Evolutionary conservation across 23 tunicate species (phyloP).

Genomic region (Clavelina lepadiformis): DNA sequence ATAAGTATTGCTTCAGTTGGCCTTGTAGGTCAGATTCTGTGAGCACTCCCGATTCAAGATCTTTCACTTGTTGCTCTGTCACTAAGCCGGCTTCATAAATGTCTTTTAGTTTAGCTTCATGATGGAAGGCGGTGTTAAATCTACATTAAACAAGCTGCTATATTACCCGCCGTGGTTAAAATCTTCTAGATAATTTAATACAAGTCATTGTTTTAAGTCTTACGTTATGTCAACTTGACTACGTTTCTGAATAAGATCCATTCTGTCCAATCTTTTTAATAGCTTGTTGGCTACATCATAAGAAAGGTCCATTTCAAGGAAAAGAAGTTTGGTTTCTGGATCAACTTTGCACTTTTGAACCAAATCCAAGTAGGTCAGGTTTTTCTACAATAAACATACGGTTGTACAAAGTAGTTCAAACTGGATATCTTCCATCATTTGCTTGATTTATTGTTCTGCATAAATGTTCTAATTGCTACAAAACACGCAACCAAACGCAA

Average conservation of each 20-base stretch:
- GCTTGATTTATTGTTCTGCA: too few relatives aligned
- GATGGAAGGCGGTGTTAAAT: constrained; percentile 70
- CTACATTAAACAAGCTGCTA: too few relatives aligned
- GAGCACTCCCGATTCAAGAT: constrained; percentile 54
- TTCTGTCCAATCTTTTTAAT: neutral
- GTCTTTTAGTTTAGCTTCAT: constrained; percentile 56
- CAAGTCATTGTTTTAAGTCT: too few relatives aligned
- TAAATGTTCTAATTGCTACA: too few relatives aligned
- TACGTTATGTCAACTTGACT: constrained; percentile 39
- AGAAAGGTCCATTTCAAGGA: constrained; percentile 54
- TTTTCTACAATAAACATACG: constrained; percentile 52
- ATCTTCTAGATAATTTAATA: too few relatives aligned
- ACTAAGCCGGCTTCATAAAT: constrained; percentile 81
- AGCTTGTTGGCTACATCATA: too few relatives aligned
- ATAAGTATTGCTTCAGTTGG: constrained; percentile 75
- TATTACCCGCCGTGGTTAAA: too few relatives aligned
- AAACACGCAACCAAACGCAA: too few relatives aligned
- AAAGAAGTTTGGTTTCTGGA: constrained; percentile 26
- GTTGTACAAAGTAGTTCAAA: neutral
- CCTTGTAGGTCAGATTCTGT: constrained; percentile 51
- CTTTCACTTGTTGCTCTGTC: constrained; percentile 63
- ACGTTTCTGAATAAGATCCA: too few relatives aligned
- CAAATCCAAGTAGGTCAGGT: constrained; percentile 76
- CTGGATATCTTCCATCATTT: too few relatives aligned
- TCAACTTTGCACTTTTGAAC: constrained; percentile 45